Percentiles rank a stretch among this genome's conserved stretches.
Evolutionary conservation across 2,888 invertebrate species (phyloP).

Genomic region (Drosophila longiperda): DNA sequence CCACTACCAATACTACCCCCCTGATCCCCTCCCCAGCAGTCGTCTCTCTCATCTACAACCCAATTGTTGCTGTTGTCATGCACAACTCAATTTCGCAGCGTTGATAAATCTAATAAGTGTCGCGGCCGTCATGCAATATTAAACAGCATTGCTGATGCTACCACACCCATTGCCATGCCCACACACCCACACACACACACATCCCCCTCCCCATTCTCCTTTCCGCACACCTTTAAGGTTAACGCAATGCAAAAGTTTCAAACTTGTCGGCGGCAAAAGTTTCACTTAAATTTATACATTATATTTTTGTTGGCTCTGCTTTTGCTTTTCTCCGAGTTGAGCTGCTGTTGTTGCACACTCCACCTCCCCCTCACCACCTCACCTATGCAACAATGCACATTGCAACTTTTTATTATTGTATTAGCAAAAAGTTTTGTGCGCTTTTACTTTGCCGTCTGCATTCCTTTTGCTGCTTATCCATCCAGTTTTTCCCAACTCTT

Average conservation of each 20-base stretch:
- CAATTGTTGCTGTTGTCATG: slow-evolving; percentile 45
- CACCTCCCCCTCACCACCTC: background rate
- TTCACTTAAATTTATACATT: slow-evolving; percentile 65
- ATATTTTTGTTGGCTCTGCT: slow-evolving; percentile 30
- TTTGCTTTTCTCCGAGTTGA: slow-evolving; percentile 8
- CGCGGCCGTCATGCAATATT: slow-evolving; percentile 64
- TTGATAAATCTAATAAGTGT: slow-evolving; percentile 80
- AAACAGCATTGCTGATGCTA: slow-evolving; percentile 40
- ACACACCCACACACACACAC: background rate
- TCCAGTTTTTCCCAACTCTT: slow-evolving; percentile 7
- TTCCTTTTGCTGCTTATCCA: slow-evolving; percentile 39
- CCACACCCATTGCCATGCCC: background rate
- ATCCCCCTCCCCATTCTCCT: background rate
- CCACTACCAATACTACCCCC: background rate
- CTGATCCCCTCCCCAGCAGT: background rate
- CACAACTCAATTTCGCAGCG: slow-evolving; percentile 59
- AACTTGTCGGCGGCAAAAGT: slow-evolving; percentile 67
- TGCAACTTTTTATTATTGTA: slow-evolving; percentile 78
- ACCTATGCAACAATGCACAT: slow-evolving; percentile 62
- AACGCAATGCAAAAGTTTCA: slow-evolving; percentile 58
- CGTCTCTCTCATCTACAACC: background rate
- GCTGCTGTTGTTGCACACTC: background rate
- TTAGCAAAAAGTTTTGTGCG: slow-evolving; percentile 70
- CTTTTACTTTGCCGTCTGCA: slow-evolving; percentile 46
- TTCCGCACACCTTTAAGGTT: slow-evolving; percentile 62